Conservation (phyloP, 1,140 invertebrate genomes). For the Cecropterus lyciades region DNA sequence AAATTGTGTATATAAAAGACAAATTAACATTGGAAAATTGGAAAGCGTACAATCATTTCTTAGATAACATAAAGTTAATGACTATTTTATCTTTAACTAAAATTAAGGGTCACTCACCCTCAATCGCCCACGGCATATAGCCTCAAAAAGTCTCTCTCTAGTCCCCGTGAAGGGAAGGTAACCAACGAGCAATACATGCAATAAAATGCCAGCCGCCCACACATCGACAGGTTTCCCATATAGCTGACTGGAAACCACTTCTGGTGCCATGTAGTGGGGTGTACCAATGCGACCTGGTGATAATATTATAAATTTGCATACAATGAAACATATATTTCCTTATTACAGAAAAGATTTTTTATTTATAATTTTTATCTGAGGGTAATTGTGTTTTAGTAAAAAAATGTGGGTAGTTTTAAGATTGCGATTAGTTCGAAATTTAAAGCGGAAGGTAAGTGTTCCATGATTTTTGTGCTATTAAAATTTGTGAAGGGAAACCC, state of each 20-base stretch:
- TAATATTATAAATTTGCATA: background rate
- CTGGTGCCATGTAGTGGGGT: slow-evolving; percentile 98
- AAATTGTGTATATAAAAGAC: too few relatives aligned
- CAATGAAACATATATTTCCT: background rate
- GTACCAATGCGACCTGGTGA: slow-evolving; percentile 94
- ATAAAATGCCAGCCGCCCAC: slow-evolving; percentile 97
- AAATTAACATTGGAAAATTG: too few relatives aligned
- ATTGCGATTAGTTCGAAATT: slow-evolving; percentile 6
- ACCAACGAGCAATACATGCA: slow-evolving; percentile 97
- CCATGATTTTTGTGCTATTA: slow-evolving; percentile 24
- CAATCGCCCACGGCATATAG: slow-evolving; percentile 93
- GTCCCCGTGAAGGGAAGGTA: slow-evolving; percentile 97
- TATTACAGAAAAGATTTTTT: background rate
- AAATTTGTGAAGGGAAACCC: slow-evolving; percentile 13
- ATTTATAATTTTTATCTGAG: slow-evolving; percentile 6
- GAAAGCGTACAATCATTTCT: too few relatives aligned
- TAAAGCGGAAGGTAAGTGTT: slow-evolving; percentile 25
- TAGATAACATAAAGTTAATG: background rate
- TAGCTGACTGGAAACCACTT: slow-evolving; percentile 94
- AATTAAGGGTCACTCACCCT: slow-evolving; percentile 85
- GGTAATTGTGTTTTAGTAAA: background rate
- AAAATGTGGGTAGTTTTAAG: slow-evolving; percentile 11
- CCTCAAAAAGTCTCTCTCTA: slow-evolving; percentile 94
- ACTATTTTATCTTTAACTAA: background rate
- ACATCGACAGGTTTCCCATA: slow-evolving; percentile 99